These are phyloP conservation scores for Aphelocoma californica DNA, from an alignment of 2,797 vertebrate species.

Conservation along the genomic window DNA sequence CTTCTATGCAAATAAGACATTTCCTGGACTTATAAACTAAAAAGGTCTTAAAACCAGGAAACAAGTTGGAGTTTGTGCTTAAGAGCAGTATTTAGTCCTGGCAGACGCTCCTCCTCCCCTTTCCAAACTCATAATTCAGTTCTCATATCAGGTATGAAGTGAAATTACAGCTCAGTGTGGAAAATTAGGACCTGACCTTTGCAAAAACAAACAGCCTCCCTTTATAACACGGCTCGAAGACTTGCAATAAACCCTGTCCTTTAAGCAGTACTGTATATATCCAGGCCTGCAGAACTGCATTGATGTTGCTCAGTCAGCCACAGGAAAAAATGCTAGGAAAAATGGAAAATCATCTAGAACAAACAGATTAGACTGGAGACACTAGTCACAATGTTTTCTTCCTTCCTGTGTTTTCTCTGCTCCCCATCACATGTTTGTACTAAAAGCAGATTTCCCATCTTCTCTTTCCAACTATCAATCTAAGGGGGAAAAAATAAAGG, in stretches of 20 bases:
- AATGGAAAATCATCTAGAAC: slow-evolving; percentile 28
- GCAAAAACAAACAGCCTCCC: not conserved
- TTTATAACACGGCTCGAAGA: not conserved
- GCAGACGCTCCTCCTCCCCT: not conserved
- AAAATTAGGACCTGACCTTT: slow-evolving; percentile 16
- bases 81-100: not conserved
- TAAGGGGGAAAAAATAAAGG: not conserved
- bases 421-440: not conserved
- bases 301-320: not conserved
- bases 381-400: not conserved
- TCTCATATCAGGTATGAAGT: not conserved
- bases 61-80: not conserved
- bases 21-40: not conserved
- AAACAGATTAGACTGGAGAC: slow-evolving; percentile 37
- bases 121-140: not conserved
- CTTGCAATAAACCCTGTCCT: not conserved
- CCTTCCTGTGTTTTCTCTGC: not conserved
- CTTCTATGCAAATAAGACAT: not conserved
- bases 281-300: not conserved
- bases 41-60: not conserved
- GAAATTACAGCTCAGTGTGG: not conserved
- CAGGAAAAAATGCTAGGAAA: slow-evolving; percentile 17
- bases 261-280: not conserved
- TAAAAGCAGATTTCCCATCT: not conserved
- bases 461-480: not conserved